Base-by-base conservation (phyloP, 2,113 vertebrate species). In the Clarias magur region DNA sequence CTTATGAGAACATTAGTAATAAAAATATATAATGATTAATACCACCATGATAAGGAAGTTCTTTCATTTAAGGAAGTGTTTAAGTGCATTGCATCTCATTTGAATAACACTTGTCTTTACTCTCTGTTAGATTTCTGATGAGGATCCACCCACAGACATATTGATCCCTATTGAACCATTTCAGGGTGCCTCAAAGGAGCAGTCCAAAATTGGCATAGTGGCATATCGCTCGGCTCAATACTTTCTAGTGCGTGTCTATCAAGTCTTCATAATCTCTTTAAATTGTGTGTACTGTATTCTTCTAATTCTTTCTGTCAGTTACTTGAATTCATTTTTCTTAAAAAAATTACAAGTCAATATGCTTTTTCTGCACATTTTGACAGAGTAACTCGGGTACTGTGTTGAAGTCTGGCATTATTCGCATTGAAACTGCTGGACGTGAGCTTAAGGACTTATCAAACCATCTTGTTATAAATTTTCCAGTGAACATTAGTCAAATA, bases 81-180 rank as follows among this genome's bases (percentile, higher is more conserved):
- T 19, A 70, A 34, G 9, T 23, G 9, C 15, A 76, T 54, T 4
- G 5, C 12, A 76, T 76, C 42, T 76, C 10, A 76, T 76, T 16
- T 70, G 12, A n/a, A 54, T 21, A 60, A 57, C 17, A 27, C 65
- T 9, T 63, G 27, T 30, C 17, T 84, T 53, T 84, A 21, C 48
- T 87, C 13, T 63, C 42, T 76, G 16, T 42, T 48, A 89, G 88
- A 17, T 89, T 21, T n/a, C 57, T 3, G 2, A 30, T 34, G 0
- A 6, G 53, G 1, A 68, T n/a, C 0, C 8, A 4, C 25, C 79
- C 3, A n/a, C 81, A 25, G 30, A 90, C 3, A 48, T 60, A 54
- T 82, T 67, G 87, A 86, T 95, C 19, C 94, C 93, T 19, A 17
- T 17, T 13, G 0, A 90, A 8, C 73, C 59, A 8, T 86, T 93